Conservation (phyloP, 2,113 vertebrate genomes). For the Leucoraja erinaceus region DNA sequence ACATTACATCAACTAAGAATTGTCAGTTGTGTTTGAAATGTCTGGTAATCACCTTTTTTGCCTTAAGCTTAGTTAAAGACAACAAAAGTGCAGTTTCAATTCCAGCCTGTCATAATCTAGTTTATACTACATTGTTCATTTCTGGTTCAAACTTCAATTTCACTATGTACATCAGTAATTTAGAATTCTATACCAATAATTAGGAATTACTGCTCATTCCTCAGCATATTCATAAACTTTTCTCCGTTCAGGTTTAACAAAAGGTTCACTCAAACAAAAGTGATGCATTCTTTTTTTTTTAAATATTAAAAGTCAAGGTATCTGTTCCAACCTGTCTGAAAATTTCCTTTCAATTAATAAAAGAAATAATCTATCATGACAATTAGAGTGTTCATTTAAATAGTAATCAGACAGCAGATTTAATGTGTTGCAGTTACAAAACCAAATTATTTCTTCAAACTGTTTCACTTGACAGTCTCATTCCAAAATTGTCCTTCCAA, state of each 20-base stretch:
- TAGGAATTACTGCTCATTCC: not conserved
- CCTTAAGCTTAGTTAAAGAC: not conserved
- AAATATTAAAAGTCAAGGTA: not conserved
- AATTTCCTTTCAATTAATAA: not conserved
- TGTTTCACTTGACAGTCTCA: conserved; percentile 22
- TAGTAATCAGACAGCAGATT: conserved; percentile 36
- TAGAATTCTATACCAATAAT: not conserved
- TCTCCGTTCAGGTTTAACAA: not conserved
- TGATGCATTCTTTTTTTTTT: not conserved
- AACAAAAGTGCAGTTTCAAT: not conserved
- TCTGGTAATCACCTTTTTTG: not conserved
- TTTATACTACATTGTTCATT: not conserved
- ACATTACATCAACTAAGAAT: not conserved
- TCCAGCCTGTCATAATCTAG: not conserved
- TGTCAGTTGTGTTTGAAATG: not conserved
- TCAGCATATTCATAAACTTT: not conserved
- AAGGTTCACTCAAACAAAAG: not conserved
- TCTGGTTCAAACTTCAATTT: not conserved
- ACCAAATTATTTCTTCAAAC: conserved; percentile 18
- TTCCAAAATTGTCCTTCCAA: conserved; percentile 20
- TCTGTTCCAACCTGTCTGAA: not conserved
- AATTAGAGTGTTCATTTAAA: conserved; percentile 35
- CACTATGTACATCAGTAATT: not conserved
- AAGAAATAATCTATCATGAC: conserved; percentile 36
- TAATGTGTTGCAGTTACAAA: conserved; percentile 5